Percentiles rank a stretch among this genome's conserved stretches.
Conservation (phyloP, 1,140 invertebrate genomes). For the Drosophila teissieri region DNA sequence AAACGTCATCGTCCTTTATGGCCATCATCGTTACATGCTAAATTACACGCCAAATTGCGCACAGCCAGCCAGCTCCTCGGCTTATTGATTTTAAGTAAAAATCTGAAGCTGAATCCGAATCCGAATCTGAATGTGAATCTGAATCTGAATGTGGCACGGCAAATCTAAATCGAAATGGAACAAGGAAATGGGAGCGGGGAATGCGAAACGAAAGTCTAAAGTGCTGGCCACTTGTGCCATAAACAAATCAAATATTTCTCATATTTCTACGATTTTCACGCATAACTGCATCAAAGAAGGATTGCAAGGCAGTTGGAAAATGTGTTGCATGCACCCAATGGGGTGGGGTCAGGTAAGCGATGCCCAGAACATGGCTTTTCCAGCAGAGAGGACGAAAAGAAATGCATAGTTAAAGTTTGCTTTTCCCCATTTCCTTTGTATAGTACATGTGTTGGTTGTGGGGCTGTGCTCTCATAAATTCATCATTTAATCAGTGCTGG, state of each 20-base stretch:
- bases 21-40: constrained; percentile 80
- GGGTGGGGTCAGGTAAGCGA: constrained; percentile 7
- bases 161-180: constrained; percentile 45
- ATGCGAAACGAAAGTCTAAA: constrained; percentile 29
- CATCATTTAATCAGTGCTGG: constrained; percentile 57
- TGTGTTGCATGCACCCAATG: constrained; percentile 48
- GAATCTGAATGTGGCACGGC: constrained; percentile 13
- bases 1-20: constrained; percentile 36
- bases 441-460: constrained; percentile 21
- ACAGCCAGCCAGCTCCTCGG: constrained; percentile 56
- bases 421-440: constrained; percentile 23
- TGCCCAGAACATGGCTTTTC: constrained; percentile 16
- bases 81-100: constrained; percentile 70
- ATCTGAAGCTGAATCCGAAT: too few species aligned
- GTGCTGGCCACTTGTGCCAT: constrained; percentile 61
- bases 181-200: constrained; percentile 6
- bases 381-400: constrained; percentile 24
- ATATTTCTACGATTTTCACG: constrained; percentile 68
- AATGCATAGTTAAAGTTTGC: constrained; percentile 66
- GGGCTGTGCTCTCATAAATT: constrained; percentile 63
- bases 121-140: too few species aligned
- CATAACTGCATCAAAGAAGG: constrained; percentile 61
- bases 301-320: constrained; percentile 48
- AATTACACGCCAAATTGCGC: constrained; percentile 80
- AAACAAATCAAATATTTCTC: constrained; percentile 81